Conservation (phyloP, 1,140 invertebrate species). For the Drosophila erecta region DNA sequence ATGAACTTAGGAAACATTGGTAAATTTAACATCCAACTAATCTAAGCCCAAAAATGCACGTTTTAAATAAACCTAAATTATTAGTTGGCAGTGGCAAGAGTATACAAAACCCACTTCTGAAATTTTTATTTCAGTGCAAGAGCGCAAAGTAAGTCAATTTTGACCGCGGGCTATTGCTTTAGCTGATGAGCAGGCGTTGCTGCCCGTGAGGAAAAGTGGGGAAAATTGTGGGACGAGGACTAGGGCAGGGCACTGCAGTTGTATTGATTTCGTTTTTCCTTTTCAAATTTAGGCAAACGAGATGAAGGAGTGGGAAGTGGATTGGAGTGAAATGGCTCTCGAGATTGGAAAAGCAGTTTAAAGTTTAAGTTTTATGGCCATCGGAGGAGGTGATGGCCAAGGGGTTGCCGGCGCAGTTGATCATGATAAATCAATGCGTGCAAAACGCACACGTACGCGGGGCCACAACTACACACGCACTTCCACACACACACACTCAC, state of each 20-base stretch:
- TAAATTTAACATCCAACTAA: too few species aligned
- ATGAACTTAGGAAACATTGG: too few species aligned
- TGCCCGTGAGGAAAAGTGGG: constrained; percentile 5
- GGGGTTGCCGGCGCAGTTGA: constrained; percentile 71
- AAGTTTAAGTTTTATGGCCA: constrained; percentile 69
- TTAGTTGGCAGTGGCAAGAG: too few species aligned
- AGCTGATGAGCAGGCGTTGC: constrained; percentile 71
- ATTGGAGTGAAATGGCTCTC: constrained; percentile 6
- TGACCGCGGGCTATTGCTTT: constrained; percentile 79
- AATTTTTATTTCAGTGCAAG: constrained; percentile 12
- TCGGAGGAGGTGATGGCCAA: constrained; percentile 27
- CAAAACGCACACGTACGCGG: constrained; percentile 79
- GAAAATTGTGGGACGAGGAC: background rate
- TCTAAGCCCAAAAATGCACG: too few species aligned
- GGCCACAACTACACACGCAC: constrained; percentile 31
- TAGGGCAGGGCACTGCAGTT: constrained; percentile 59
- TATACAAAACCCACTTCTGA: too few species aligned
- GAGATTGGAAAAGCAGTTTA: constrained; percentile 61
- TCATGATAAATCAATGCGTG: constrained; percentile 83
- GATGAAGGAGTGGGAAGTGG: constrained; percentile 27
- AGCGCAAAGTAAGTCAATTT: constrained; percentile 62
- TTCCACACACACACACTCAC: constrained; percentile 22
- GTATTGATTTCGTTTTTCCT: constrained; percentile 70
- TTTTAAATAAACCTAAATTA: too few species aligned
- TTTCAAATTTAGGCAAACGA: constrained; percentile 48